Conservation (phyloP, 1,140 invertebrate genomes). For the Drosophila virilis region DNA sequence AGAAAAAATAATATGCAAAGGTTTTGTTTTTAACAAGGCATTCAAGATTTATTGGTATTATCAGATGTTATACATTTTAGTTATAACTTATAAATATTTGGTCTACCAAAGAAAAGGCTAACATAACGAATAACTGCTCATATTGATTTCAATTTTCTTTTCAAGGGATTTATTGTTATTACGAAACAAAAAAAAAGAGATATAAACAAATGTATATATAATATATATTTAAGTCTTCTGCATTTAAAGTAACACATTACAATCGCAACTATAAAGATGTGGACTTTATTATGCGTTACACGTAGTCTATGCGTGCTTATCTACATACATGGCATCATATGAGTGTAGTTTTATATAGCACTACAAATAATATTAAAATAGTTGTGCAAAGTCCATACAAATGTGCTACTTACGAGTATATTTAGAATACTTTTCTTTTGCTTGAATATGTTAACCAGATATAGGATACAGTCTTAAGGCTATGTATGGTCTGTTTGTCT, state of each 20-base stretch:
- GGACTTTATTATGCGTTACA: neutral
- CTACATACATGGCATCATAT: neutral
- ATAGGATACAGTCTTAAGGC: neutral
- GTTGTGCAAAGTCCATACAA: neutral
- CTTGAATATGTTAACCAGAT: neutral
- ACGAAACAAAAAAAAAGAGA: no score
- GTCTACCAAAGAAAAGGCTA: no score
- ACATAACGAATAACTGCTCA: no score
- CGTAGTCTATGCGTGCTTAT: neutral
- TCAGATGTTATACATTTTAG: no score
- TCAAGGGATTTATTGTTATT: no score
- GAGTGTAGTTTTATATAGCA: neutral
- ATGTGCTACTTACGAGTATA: neutral
- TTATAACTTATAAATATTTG: no score
- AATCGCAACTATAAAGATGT: neutral
- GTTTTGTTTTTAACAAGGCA: no score
- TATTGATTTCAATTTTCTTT: no score
- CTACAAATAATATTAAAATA: neutral
- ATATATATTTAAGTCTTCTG: neutral
- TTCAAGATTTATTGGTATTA: no score
- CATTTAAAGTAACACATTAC: neutral
- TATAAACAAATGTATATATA: neutral
- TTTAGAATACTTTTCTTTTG: neutral
- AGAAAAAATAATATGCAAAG: no score
- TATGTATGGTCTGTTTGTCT: no score